Evolutionary conservation across 2,113 vertebrate species (phyloP).

Genomic region (Embiotoca jacksoni): DNA sequence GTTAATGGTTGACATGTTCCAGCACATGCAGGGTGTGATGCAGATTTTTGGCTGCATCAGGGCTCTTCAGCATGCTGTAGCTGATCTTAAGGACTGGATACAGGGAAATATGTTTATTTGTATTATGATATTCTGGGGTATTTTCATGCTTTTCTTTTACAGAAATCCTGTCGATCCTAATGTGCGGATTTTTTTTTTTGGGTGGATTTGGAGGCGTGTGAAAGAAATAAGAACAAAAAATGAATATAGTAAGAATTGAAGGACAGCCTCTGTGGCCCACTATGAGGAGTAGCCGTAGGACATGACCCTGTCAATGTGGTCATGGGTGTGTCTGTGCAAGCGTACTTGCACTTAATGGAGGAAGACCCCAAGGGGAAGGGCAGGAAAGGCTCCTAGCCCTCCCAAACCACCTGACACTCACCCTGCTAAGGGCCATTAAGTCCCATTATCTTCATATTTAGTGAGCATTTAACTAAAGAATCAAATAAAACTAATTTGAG

Average conservation of each 20-base stretch:
- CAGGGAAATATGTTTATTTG: background rate
- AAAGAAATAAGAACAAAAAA: background rate
- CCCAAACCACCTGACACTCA: conserved; percentile 24
- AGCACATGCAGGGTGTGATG: conserved; percentile 51
- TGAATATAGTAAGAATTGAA: background rate
- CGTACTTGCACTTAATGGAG: conserved; percentile 47
- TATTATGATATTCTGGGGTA: background rate
- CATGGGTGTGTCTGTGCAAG: conserved; percentile 15
- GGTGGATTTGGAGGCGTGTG: background rate
- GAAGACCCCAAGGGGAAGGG: conserved; percentile 21
- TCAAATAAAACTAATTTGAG: background rate
- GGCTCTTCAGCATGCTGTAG: background rate
- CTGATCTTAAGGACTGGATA: conserved; percentile 15
- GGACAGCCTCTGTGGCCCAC: background rate
- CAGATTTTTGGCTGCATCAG: background rate
- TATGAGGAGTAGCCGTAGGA: conserved; percentile 37
- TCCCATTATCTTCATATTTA: conserved; percentile 4
- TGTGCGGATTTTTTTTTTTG: background rate
- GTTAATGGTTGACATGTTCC: conserved; percentile 31
- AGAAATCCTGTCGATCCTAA: background rate
- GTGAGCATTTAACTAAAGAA: background rate
- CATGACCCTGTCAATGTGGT: conserved; percentile 37
- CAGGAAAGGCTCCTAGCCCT: conserved; percentile 11
- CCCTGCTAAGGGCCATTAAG: conserved; percentile 11
- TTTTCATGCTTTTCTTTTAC: background rate